These are phyloP conservation scores for Plectropomus leopardus DNA, from an alignment of 2,113 vertebrate genomes.

Conservation along the genomic window DNA sequence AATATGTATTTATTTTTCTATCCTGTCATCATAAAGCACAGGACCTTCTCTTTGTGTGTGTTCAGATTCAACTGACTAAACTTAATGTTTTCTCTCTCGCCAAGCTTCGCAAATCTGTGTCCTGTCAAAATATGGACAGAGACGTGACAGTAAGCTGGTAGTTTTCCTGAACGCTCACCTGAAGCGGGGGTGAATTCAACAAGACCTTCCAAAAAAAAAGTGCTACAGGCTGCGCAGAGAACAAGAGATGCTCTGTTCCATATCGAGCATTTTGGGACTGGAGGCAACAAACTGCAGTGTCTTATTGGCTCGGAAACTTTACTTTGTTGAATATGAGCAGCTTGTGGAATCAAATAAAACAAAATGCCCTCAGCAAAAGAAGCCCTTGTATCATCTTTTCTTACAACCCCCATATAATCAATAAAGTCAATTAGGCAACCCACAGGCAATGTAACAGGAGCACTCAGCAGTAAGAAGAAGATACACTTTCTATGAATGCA, in stretches of 20 bases:
- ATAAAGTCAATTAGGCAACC: conserved; percentile 11
- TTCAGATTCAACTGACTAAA: not conserved
- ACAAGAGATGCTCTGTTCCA: conserved; percentile 28
- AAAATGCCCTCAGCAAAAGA: conserved; percentile 12
- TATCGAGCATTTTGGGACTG: conserved; percentile 25
- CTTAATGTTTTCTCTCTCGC: conserved; percentile 2
- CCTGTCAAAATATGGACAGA: conserved; percentile 22
- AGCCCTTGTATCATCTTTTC: conserved; percentile 18
- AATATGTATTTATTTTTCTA: conserved; percentile 6
- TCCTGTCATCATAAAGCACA: conserved; percentile 3
- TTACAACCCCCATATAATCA: not conserved
- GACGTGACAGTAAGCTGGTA: not conserved
- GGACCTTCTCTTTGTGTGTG: not conserved
- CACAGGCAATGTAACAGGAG: conserved; percentile 20
- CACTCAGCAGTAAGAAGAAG: conserved; percentile 24
- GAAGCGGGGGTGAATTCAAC: not conserved
- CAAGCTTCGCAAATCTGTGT: not conserved
- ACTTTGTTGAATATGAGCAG: conserved; percentile 24
- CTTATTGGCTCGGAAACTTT: conserved; percentile 31
- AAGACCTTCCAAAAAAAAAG: conserved; percentile 2
- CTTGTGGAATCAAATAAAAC: conserved; percentile 18
- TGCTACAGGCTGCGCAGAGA: conserved; percentile 28
- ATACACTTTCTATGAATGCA: not conserved
- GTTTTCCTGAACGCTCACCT: not conserved
- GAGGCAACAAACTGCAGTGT: conserved; percentile 17